phyloP scores from a whole-genome alignment of 2,113 vertebrate genomes.

The Engystomops pustulosus region DNA sequence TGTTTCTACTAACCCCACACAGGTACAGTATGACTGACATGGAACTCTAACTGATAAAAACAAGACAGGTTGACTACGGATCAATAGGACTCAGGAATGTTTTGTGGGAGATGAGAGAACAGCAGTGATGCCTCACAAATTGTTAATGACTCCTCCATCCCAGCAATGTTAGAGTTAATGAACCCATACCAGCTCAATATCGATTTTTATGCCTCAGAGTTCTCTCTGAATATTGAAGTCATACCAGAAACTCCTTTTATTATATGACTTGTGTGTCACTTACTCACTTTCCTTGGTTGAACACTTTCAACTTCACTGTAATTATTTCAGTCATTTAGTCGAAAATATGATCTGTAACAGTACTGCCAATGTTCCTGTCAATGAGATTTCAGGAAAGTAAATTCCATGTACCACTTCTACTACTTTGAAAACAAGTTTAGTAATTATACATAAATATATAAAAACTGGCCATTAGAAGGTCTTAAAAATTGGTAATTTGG shows the following conservation, averaged over 20 bases:
- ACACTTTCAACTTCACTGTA: neutral
- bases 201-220: slow-evolving; percentile 43
- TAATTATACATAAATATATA: neutral
- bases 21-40: neutral
- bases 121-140: slow-evolving; percentile 40
- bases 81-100: slow-evolving; percentile 29
- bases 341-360: slow-evolving; percentile 52
- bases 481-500: too few species aligned
- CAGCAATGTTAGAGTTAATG: slow-evolving; percentile 52
- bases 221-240: slow-evolving; percentile 41
- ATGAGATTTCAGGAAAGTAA: slow-evolving; percentile 32
- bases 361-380: slow-evolving; percentile 51
- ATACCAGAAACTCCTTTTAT: slow-evolving; percentile 38
- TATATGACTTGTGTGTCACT: slow-evolving; percentile 49
- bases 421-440: neutral
- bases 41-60: slow-evolving; percentile 25
- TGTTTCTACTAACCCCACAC: neutral
- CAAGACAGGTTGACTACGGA: slow-evolving; percentile 28
- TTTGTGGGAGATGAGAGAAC: slow-evolving; percentile 19
- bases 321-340: slow-evolving; percentile 50
- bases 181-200: slow-evolving; percentile 26
- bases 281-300: slow-evolving; percentile 45
- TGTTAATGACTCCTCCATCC: slow-evolving; percentile 40
- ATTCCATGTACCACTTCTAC: slow-evolving; percentile 13
- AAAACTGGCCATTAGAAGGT: too few species aligned